Percentiles rank a stretch among this genome's conserved stretches.
Evolutionary conservation across 37 sponge, comb jelly and placozoan species (phyloP).

Genomic region (Spongilla lacustris): DNA sequence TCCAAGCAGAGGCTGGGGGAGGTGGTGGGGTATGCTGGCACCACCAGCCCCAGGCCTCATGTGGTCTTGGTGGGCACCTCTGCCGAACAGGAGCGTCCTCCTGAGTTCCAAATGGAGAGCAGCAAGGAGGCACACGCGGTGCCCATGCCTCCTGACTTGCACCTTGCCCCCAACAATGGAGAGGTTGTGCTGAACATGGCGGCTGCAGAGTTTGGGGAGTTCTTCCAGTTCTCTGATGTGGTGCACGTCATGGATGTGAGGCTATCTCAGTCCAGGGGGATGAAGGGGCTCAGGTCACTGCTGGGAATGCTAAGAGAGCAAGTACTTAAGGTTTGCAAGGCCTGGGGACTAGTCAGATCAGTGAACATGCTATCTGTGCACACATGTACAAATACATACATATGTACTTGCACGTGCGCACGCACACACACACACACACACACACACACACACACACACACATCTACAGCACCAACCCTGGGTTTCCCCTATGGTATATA

Average conservation of each 20-base stretch:
- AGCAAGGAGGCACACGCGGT: conserved; percentile 23
- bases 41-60: conserved; percentile 26
- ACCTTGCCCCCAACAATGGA: conserved; percentile 7
- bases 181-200: conserved; percentile 26
- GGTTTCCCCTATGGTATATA: conserved; percentile 50
- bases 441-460: too few species aligned
- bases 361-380: too few species aligned
- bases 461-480: conserved; percentile 33
- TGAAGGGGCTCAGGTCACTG: conserved; percentile 39
- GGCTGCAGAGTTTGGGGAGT: conserved; percentile 55
- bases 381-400: background rate
- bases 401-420: background rate
- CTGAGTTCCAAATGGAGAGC: background rate
- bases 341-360: too few species aligned
- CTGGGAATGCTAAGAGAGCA: conserved; percentile 36
- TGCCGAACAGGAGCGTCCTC: conserved; percentile 46
- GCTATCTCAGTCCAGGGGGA: conserved; percentile 56
- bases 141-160: conserved; percentile 11
- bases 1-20: conserved; percentile 45
- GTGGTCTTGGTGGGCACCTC: conserved; percentile 80
- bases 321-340: conserved; percentile 61
- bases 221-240: conserved; percentile 50
- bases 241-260: conserved; percentile 72
- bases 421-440: background rate
- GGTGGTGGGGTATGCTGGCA: conserved; percentile 33